These are phyloP conservation scores for Microcebus lehilahytsara DNA, from an alignment of 2,113 vertebrate genomes.

Conservation along the genomic window DNA sequence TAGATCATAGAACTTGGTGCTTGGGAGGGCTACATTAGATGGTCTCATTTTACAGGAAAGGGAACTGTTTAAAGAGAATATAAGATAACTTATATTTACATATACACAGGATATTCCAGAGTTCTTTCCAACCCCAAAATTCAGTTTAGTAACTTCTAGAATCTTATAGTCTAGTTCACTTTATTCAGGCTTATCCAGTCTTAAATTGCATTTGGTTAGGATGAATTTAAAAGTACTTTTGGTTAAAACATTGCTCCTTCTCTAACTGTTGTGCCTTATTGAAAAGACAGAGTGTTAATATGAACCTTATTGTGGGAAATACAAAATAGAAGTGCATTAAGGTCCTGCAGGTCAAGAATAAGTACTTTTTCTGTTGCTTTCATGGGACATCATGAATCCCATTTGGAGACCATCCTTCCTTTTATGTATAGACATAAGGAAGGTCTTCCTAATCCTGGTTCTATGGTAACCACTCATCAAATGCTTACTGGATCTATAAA, in stretches of 20 bases:
- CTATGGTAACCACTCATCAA: background rate
- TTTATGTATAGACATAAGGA: background rate
- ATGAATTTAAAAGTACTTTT: background rate
- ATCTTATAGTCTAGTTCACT: background rate
- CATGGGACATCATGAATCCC: background rate
- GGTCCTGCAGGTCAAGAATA: background rate
- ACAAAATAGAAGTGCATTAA: background rate
- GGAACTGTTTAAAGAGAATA: background rate
- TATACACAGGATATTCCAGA: background rate
- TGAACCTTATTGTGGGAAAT: background rate
- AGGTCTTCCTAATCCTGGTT: background rate
- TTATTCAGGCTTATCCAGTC: background rate
- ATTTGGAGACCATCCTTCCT: background rate
- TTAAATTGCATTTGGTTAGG: constrained; percentile 27
- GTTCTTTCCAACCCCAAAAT: background rate
- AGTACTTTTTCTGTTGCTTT: background rate
- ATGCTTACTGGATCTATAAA: background rate
- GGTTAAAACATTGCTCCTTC: background rate
- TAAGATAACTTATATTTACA: background rate
- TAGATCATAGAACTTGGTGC: background rate
- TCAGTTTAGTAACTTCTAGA: background rate
- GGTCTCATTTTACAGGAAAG: background rate
- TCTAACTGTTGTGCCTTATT: background rate
- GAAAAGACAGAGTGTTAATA: background rate
- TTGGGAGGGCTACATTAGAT: background rate